Conservation (phyloP, 2,113 vertebrate genomes). For the Equus przewalskii region DNA sequence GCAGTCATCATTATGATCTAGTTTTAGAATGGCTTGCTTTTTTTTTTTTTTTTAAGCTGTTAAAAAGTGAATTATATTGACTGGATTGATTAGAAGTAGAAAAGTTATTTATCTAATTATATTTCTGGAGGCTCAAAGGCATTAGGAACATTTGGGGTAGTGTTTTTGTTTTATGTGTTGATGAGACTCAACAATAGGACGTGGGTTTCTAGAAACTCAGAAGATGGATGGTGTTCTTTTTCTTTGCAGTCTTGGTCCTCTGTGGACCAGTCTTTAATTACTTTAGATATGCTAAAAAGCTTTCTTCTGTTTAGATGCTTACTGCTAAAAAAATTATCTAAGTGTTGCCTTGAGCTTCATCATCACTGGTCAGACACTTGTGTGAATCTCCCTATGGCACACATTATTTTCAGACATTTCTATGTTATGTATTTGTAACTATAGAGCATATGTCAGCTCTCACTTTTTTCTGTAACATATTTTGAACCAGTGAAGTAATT, state of each 20-base stretch:
- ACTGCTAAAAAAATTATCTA: not conserved
- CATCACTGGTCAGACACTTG: not conserved
- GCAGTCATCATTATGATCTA: not conserved
- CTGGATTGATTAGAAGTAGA: slow-evolving; percentile 17
- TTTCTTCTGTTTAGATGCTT: slow-evolving; percentile 7
- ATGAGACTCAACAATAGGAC: not conserved
- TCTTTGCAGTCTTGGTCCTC: not conserved
- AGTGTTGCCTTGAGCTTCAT: slow-evolving; percentile 6
- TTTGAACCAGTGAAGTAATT: not conserved
- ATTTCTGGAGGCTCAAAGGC: not conserved
- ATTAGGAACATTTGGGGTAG: not conserved
- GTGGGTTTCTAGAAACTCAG: not conserved
- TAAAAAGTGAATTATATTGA: slow-evolving; percentile 45
- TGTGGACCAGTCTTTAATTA: not conserved
- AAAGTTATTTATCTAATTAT: slow-evolving; percentile 24
- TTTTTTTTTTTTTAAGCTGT: slow-evolving; percentile 48
- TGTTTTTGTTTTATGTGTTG: slow-evolving; percentile 33
- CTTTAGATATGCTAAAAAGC: not conserved
- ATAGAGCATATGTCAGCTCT: not conserved
- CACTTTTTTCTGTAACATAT: slow-evolving; percentile 27
- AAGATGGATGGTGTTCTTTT: slow-evolving; percentile 5
- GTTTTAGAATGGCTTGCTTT: slow-evolving; percentile 51
- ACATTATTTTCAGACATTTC: slow-evolving; percentile 18
- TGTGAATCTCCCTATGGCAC: not conserved
- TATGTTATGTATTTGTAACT: not conserved